Conservation (phyloP, 2,888 invertebrate species). For the Rotaria socialis region DNA sequence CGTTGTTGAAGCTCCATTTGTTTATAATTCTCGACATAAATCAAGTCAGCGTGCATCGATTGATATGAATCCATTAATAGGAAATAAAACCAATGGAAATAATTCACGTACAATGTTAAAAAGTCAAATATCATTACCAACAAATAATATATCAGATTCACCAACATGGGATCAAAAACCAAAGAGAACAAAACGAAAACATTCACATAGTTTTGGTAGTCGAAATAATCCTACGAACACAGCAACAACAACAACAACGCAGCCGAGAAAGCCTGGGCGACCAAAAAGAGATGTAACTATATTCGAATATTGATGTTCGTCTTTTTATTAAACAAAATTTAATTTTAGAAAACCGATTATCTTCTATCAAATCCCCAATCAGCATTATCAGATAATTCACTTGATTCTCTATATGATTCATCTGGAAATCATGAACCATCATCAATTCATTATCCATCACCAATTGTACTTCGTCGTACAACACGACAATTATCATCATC, state of each 20-base stretch:
- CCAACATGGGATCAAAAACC: not conserved
- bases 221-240: no score
- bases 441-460: not conserved
- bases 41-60: not conserved
- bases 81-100: not conserved
- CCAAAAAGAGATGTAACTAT: not conserved
- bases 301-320: not conserved
- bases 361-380: slow-evolving; percentile 3
- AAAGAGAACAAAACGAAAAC: not conserved
- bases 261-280: not conserved
- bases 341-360: not conserved
- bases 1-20: slow-evolving; percentile 31
- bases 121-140: not conserved
- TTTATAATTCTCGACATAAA: not conserved
- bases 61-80: not conserved
- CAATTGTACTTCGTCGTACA: not conserved
- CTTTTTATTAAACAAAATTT: not conserved
- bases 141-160: not conserved
- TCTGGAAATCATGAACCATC: not conserved
- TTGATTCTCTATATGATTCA: not conserved
- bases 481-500: not conserved
- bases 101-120: not conserved
- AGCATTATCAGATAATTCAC: not conserved
- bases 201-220: slow-evolving; percentile 19
- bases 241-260: not conserved